phyloP scores from a whole-genome alignment of 2,888 invertebrate genomes.

The Drosophila percnosoma region DNA sequence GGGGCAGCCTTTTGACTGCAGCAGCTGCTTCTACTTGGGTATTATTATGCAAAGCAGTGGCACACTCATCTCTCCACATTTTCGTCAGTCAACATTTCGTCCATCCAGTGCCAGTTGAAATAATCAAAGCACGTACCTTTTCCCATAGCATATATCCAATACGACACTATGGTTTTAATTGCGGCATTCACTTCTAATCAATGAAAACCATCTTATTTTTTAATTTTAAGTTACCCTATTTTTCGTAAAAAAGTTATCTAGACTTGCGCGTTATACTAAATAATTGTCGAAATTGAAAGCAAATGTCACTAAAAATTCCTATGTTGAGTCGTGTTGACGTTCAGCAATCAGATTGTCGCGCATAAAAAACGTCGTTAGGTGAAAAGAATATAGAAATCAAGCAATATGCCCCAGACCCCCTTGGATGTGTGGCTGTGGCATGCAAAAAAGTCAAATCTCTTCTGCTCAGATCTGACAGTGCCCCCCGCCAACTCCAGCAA shows the following conservation, averaged over 20 bases:
- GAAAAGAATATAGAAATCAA: not conserved
- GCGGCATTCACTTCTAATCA: not conserved
- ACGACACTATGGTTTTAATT: not conserved
- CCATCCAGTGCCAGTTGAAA: constrained; percentile 40
- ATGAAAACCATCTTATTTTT: not conserved
- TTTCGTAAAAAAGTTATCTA: not conserved
- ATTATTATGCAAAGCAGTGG: constrained; percentile 77
- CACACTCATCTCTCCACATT: constrained; percentile 19
- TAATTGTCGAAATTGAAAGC: not conserved
- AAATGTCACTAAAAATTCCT: not conserved
- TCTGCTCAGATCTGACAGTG: constrained; percentile 16
- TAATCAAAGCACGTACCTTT: constrained; percentile 57
- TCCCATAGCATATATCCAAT: not conserved
- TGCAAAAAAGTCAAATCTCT: constrained; percentile 28
- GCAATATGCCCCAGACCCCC: not conserved
- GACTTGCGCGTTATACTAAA: not conserved
- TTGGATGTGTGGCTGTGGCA: constrained; percentile 8
- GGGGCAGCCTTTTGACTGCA: constrained; percentile 27
- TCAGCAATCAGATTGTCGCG: not conserved
- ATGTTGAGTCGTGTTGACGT: not conserved
- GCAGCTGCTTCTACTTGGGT: not conserved
- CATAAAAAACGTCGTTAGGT: not conserved
- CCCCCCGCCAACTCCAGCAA: constrained; percentile 2
- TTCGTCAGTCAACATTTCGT: constrained; percentile 10
- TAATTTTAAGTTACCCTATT: not conserved